A percentile compares a stretch with the other conserved stretches of the same genome.
phyloP scores from a whole-genome alignment of 37 sponge, comb jelly and placozoan genomes.

The Chondrilla cf. caribensis region DNA sequence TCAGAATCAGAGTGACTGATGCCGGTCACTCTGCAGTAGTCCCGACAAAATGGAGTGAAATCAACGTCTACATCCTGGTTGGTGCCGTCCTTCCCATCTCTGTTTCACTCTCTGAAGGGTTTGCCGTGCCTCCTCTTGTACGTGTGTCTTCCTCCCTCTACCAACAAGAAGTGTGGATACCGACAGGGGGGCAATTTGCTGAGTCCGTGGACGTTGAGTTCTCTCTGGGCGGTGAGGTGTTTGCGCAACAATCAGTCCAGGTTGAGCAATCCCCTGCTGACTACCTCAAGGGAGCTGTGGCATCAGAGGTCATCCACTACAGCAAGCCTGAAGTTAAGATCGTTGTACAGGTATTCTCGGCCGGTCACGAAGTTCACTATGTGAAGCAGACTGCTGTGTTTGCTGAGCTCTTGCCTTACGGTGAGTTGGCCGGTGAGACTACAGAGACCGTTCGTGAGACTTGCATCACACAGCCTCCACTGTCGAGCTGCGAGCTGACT shows the following conservation, averaged over 20 bases:
- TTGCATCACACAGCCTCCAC: slow-evolving; percentile 28
- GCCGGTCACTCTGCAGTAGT: slow-evolving; percentile 35
- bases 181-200: slow-evolving; percentile 13
- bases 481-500: slow-evolving; percentile 34
- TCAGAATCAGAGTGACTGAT: slow-evolving; percentile 57
- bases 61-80: slow-evolving; percentile 42
- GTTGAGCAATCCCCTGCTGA: slow-evolving; percentile 17
- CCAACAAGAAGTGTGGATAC: slow-evolving; percentile 67
- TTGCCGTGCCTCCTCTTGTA: slow-evolving; percentile 50
- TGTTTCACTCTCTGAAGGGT: slow-evolving; percentile 34
- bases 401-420: slow-evolving; percentile 17
- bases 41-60: slow-evolving; percentile 6
- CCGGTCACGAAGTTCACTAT: slow-evolving; percentile 20
- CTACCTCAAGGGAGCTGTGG: slow-evolving; percentile 23
- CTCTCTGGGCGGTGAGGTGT: slow-evolving; percentile 33
- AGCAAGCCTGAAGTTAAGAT: slow-evolving; percentile 46
- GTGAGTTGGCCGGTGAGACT: background rate
- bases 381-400: slow-evolving; percentile 37
- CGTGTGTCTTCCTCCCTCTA: slow-evolving; percentile 33
- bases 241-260: slow-evolving; percentile 11
- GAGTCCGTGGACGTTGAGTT: slow-evolving; percentile 14
- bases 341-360: slow-evolving; percentile 44
- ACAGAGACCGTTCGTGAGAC: background rate
- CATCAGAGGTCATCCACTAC: slow-evolving; percentile 23
- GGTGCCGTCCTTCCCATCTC: slow-evolving; percentile 62